Evolutionary conservation across 2,888 invertebrate genomes (phyloP), one percentile per base, ranked within the genome.

Genomic region (Cataglyphis cursor): DNA sequence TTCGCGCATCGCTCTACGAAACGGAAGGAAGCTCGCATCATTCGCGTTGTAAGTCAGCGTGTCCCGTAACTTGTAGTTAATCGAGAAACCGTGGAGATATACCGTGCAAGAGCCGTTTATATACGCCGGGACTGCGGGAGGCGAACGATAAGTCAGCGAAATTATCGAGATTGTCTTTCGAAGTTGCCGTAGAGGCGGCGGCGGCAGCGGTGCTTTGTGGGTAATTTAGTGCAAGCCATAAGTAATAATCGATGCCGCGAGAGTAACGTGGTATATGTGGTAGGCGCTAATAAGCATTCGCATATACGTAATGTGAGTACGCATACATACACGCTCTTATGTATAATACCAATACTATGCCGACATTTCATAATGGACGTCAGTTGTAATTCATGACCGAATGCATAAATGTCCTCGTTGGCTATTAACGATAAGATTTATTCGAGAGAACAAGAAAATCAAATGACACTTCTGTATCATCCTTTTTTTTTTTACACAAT

Each of bases 141-240:
- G 44, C 81, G 83, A 84, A 85, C 83, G 88, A 90, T 91, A 87
- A 87, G 89, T 89, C 88, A 86, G 87, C 84, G 84, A 88, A 89
- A 92, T 92, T 91, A 91, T 91, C 89, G 89, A 87, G 88, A 92
- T 90, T 90, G 89, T 91, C 92, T 91, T 92, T 90, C 87, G 87
- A 87, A 91, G 89, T 90, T 91, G 65, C 81, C 72, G 61, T 38
- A 68, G 18, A 38, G 44, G 59, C 74, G 66, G 68, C 31, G 51
- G 28, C 31, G 15, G 10, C 28, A 6, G 35, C 44, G 81, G 54
- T n/a, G 81, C 70, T 89, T 86, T 87, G 84, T 82, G 83, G 88
- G 75, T 92, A 92, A 92, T 91, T 92, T 90, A 92, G 76, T 80
- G 87, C 85, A 54, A 73, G 78, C 83, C 86, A 85, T 92, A 92